Evolutionary conservation across 2,797 vertebrate genomes (phyloP).

Genomic region (Pangasius larnaudii): DNA sequence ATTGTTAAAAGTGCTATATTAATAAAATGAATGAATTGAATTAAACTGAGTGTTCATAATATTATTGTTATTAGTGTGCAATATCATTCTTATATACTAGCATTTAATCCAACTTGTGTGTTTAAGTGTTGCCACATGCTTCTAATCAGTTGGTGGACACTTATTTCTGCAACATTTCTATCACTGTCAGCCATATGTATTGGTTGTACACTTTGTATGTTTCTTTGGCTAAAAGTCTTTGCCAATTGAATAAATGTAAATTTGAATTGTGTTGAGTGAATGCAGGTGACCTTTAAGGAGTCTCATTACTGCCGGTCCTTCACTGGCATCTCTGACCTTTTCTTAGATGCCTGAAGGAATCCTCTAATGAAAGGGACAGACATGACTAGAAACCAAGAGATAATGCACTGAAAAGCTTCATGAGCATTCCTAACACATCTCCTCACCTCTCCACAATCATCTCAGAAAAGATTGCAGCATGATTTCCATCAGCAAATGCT

Average conservation of each 20-base stretch:
- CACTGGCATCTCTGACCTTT: conserved; percentile 63
- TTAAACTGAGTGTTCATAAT: background rate
- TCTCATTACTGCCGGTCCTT: conserved; percentile 58
- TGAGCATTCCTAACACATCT: conserved; percentile 12
- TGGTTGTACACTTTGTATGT: too few relatives aligned
- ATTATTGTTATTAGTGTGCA: background rate
- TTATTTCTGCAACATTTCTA: background rate
- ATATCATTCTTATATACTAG: background rate
- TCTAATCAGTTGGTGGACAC: background rate
- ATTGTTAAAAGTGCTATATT: background rate
- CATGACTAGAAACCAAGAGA: conserved; percentile 19
- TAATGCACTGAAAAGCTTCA: background rate
- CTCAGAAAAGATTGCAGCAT: background rate
- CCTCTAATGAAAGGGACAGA: conserved; percentile 34
- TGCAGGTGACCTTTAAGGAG: conserved; percentile 65
- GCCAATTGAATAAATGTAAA: background rate
- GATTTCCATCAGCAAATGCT: background rate
- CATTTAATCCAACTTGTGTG: background rate
- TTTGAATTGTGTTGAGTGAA: conserved; percentile 48
- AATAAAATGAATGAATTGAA: background rate
- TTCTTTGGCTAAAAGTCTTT: background rate
- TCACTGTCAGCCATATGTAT: background rate
- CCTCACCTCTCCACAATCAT: background rate
- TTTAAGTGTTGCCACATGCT: background rate
- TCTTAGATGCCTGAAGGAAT: conserved; percentile 25